These are phyloP conservation scores for Trichacis sp. DNA, from an alignment of 2,888 invertebrate species.

Conservation along the genomic window DNA sequence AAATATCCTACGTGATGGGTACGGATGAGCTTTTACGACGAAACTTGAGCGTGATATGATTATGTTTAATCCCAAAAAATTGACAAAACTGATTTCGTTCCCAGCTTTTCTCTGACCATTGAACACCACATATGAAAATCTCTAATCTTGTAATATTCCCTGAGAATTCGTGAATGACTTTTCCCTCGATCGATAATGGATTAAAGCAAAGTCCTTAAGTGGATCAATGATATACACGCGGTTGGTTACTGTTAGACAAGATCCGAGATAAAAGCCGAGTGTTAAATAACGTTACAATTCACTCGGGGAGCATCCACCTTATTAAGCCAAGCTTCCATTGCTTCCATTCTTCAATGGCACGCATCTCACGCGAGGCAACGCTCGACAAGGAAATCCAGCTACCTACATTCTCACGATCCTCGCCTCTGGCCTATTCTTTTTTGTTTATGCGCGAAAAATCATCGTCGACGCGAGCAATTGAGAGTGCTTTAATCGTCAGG, in stretches of 20 bases:
- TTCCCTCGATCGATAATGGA: slow-evolving; percentile 9
- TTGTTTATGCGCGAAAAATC: too few species aligned
- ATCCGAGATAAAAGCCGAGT: background rate
- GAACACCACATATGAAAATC: too few species aligned
- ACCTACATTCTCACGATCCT: slow-evolving; percentile 3
- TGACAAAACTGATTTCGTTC: too few species aligned
- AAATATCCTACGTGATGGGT: too few species aligned
- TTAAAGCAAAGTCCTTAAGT: slow-evolving; percentile 5
- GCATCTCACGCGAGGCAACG: slow-evolving; percentile 3
- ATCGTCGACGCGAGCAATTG: too few species aligned
- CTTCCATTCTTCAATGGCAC: slow-evolving; percentile 5
- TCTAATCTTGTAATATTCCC: slow-evolving; percentile 10
- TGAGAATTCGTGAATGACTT: slow-evolving; percentile 15
- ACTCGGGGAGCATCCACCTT: background rate
- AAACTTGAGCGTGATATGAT: too few species aligned
- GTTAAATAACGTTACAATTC: slow-evolving; percentile 2
- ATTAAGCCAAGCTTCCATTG: background rate
- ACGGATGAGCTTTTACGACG: too few species aligned
- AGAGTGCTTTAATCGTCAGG: too few species aligned
- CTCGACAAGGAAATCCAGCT: slow-evolving; percentile 2
- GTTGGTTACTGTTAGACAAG: slow-evolving; percentile 3
- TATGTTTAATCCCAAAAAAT: too few species aligned
- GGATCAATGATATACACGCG: background rate
- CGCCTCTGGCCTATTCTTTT: too few species aligned
- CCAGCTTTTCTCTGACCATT: too few species aligned